Base-by-base conservation (phyloP, 2,797 vertebrate genomes). In the Mallotus villosus region DNA sequence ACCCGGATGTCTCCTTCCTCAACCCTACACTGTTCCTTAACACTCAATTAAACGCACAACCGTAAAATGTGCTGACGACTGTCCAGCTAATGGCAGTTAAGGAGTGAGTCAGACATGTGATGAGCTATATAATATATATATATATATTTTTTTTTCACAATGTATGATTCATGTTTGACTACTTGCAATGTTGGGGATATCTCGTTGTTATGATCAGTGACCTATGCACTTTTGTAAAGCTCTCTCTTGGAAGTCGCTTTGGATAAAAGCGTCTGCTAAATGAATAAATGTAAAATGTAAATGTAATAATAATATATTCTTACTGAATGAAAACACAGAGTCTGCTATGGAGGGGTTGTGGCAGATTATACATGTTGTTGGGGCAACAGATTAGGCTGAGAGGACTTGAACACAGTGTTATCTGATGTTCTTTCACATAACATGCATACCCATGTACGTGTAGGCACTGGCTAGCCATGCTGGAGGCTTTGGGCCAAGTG, bases 381-480 rank as follows among this genome's bases (percentile, higher is more conserved):
- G 32, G 61, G 22, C 62, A 25, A 32, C 12, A 49, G 29, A 9
- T 71, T 72, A 62, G 53, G 74, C 71, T 7, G 29, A 11, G 21
- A 22, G 49, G 64, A 29, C 29, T 16, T 27, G 85, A 82, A 75
- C 70, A 78, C 46, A 69, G 70, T 70, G 76, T 77, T 74, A 82
- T 88, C 76, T 70, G 57, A 61, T 59, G 72, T 73, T 37, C 41
- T 59, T 70, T 71, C 75, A 73, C 82, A 88, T 86, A 84, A 82
- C 83, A 72, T 32, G 68, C 85, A 84, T 85, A 84, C 77, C 9
- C 69, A 0, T 67, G 82, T 82, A 80, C 77, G 76, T 86, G 89
- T 80, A 69, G 51, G 80, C 82, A 84, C 78, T 74, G 72, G 89
- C 80, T 82, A 79, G 88, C 81, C 83, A 80, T 76, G 85, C 72